Evolutionary conservation across 1,140 invertebrate species (phyloP).

Genomic region (Halyomorpha halys): DNA sequence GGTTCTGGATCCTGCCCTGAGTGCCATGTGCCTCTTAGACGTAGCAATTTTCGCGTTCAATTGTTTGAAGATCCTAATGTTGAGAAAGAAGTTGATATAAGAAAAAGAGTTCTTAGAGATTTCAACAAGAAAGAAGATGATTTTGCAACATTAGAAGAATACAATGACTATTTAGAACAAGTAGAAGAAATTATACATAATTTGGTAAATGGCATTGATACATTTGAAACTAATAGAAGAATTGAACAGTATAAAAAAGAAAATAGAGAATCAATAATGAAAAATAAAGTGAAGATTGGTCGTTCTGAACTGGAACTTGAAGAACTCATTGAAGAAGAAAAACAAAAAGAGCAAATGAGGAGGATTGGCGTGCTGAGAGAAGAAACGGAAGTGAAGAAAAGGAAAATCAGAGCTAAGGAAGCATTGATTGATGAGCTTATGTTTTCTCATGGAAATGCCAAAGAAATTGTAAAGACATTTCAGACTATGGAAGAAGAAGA

Average conservation of each 20-base stretch:
- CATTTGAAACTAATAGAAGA: conserved; percentile 67
- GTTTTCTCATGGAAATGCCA: conserved; percentile 80
- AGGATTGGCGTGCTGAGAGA: conserved; percentile 36
- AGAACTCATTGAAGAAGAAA: conserved; percentile 67
- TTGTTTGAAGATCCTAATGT: conserved; percentile 92
- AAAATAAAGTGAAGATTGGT: conserved; percentile 55
- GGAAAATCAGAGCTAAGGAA: conserved; percentile 76
- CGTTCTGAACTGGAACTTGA: conserved; percentile 71
- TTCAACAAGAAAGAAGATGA: conserved; percentile 89
- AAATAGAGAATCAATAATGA: conserved; percentile 81
- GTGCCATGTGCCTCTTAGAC: conserved; percentile 73
- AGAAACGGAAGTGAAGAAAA: conserved; percentile 66
- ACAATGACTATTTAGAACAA: conserved; percentile 89
- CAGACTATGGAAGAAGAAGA: conserved; percentile 36
- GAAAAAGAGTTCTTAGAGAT: conserved; percentile 77
- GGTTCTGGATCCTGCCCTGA: conserved; percentile 87
- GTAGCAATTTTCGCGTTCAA: conserved; percentile 86
- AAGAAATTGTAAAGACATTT: conserved; percentile 75
- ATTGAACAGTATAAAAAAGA: conserved; percentile 93
- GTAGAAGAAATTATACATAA: conserved; percentile 88
- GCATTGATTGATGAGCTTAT: conserved; percentile 88
- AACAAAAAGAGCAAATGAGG: conserved; percentile 35
- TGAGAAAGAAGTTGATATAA: conserved; percentile 95
- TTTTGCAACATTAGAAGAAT: conserved; percentile 67
- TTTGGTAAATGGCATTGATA: conserved; percentile 79